Evolutionary conservation across 23 tunicate genomes (phyloP).

Genomic region (Ciona savignyi): DNA sequence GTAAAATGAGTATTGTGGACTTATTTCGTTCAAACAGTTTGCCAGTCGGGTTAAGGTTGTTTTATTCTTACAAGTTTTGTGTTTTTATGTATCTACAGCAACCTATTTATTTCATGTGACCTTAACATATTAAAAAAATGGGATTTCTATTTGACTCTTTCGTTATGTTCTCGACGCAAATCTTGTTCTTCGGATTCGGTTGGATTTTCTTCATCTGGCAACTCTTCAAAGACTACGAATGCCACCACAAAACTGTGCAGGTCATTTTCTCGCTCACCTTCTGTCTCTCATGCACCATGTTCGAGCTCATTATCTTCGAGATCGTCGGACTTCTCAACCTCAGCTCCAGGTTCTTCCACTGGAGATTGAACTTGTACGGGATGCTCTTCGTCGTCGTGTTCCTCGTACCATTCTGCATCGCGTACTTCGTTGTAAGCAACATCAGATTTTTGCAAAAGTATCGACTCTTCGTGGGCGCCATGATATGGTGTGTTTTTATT

Average conservation of each 20-base stretch:
- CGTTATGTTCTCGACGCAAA: constrained; percentile 81
- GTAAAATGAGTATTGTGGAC: no score
- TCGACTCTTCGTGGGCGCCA: constrained; percentile 45
- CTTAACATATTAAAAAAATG: constrained; percentile 51
- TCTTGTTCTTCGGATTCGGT: constrained; percentile 85
- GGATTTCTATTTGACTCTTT: constrained; percentile 78
- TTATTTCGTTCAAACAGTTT: no score
- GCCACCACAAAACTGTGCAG: constrained; percentile 92
- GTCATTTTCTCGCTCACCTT: constrained; percentile 91
- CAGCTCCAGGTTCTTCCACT: constrained; percentile 88
- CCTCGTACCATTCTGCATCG: constrained; percentile 86
- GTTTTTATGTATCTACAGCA: no score
- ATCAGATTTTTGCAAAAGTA: constrained; percentile 61
- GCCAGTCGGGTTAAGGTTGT: no score
- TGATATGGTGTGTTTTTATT: constrained; percentile 58
- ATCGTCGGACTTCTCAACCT: constrained; percentile 74
- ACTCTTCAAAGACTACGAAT: constrained; percentile 95
- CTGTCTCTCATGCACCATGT: constrained; percentile 92
- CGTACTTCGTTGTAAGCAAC: constrained; percentile 85
- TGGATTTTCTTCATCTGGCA: constrained; percentile 97
- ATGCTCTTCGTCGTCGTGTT: constrained; percentile 91
- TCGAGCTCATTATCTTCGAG: constrained; percentile 97
- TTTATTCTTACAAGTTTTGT: no score
- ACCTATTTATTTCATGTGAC: no score
- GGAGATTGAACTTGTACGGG: constrained; percentile 86